These are phyloP conservation scores for Solea senegalensis DNA, from an alignment of 2,113 vertebrate species.

Conservation along the genomic window DNA sequence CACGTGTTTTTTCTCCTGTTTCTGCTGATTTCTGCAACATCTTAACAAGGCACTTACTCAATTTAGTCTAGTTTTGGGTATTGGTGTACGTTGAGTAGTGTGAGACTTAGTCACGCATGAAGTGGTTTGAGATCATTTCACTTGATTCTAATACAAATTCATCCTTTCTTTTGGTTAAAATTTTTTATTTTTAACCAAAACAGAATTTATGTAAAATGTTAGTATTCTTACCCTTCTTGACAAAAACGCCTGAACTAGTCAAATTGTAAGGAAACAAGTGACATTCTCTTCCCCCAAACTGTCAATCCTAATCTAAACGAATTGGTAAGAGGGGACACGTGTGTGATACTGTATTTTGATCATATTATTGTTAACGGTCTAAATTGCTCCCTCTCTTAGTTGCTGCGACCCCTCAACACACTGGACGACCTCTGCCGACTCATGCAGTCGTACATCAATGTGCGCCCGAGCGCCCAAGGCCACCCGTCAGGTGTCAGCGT, in stretches of 20 bases:
- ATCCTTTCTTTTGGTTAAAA: too few relatives aligned
- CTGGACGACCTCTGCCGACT: constrained; percentile 96
- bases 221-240: not conserved
- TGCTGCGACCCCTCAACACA: constrained; percentile 96
- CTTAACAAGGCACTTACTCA: constrained; percentile 49
- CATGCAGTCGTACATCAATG: constrained; percentile 89
- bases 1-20: not conserved
- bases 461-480: constrained; percentile 76
- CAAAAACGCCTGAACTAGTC: not conserved
- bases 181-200: not conserved
- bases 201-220: not conserved
- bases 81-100: not conserved
- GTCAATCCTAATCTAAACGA: constrained; percentile 11
- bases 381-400: constrained; percentile 74
- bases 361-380: not conserved
- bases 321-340: constrained; percentile 30
- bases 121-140: not conserved
- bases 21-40: constrained; percentile 18
- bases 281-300: not conserved
- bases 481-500: constrained; percentile 85
- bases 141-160: not conserved
- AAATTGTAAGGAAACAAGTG: not conserved
- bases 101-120: not conserved
- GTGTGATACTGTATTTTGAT: not conserved
- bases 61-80: not conserved